Conservation (phyloP, 2,113 vertebrate species). For the Vanacampus margaritifer region DNA sequence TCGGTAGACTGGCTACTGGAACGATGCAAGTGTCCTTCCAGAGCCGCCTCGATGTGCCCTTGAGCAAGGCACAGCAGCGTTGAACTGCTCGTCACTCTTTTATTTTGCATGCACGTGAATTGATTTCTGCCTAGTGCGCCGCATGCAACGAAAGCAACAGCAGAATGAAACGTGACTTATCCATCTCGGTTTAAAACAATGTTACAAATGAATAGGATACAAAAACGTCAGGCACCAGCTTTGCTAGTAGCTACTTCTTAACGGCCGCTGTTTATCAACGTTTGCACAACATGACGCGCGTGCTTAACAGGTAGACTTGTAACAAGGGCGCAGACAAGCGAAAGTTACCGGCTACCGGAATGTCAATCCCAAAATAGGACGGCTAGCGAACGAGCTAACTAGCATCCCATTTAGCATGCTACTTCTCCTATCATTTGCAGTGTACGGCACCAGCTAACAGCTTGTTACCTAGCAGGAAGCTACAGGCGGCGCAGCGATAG, state of each 20-base stretch:
- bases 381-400: conserved; percentile 55
- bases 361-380: conserved; percentile 67
- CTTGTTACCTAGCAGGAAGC: conserved; percentile 36
- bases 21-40: background rate
- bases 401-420: conserved; percentile 38
- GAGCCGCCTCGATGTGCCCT: background rate
- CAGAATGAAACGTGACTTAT: background rate
- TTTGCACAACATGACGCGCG: background rate
- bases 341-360: conserved; percentile 50
- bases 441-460: conserved; percentile 22
- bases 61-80: background rate
- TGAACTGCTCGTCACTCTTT: background rate
- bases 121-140: background rate
- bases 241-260: background rate
- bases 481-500: conserved; percentile 47
- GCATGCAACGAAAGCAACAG: background rate
- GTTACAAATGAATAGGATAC: background rate
- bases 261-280: background rate
- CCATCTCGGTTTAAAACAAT: background rate
- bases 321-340: conserved; percentile 24
- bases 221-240: background rate
- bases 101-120: background rate
- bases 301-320: background rate
- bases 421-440: conserved; percentile 45
- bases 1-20: background rate